Base-by-base conservation (phyloP, 2,113 vertebrate genomes). In the Apteryx owenii region DNA sequence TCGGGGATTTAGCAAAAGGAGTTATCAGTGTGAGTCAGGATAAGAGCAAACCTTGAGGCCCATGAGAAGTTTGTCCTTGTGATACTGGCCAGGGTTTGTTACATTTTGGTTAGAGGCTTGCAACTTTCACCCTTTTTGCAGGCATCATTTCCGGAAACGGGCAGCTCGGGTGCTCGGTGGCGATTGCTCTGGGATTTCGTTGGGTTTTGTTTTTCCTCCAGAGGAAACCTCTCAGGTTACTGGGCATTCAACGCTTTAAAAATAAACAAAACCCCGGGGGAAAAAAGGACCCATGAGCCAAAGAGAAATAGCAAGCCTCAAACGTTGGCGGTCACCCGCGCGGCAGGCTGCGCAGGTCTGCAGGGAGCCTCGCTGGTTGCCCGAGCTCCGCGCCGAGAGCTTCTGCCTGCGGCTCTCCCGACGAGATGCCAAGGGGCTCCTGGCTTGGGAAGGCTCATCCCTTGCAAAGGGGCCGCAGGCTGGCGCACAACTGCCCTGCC, bases 31-130 rank as follows among this genome's bases (percentile, higher is more conserved):
- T 93, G 78, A 95, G 75, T 6, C 64, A 91, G 88, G 61, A 48
- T 88, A 93, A 73, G 64, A 93, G 56, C 60, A 78, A 94, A 68
- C 76, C 50, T 85, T 64, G 87, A 88, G 93, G 96, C 94, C 97
- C 94, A 4, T 15, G 79, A 68, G 88, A 90, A 75, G 42, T 61
- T 88, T 76, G 93, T 79, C 65, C 82, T 83, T 78, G 76, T 54
- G 85, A 60, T 89, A 75, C 42, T 11, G 92, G 66, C 40, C 89
- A 7, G 84, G 76, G 71, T 90, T 89, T 81, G 93, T 90, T 85
- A 75, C 79, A 26, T 81, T 86, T 93, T 88, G 89, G 85, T 94
- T 68, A 77, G 82, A 56, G 51, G 75, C 60, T 94, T 50, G 7
- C 70, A 62, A 62, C 65, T 95, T 96, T 79, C 94, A 79, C 62